Base-by-base conservation (phyloP, 2,888 invertebrate genomes). In the Nineta flava region DNA sequence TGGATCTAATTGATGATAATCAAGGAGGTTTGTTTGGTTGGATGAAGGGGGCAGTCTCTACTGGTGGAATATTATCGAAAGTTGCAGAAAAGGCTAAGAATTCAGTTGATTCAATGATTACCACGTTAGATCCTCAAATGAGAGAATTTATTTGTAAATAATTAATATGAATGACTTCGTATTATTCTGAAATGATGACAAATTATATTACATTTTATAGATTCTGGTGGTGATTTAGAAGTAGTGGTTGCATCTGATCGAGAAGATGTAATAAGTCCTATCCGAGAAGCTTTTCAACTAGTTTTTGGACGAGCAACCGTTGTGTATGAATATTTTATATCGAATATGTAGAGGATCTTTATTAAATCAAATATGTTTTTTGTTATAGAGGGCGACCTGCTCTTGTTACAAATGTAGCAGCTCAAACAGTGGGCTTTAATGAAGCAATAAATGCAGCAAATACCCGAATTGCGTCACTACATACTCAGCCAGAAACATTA, bases 121-220 rank as follows among this genome's bases (percentile, higher is more conserved):
- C 87, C 9, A 88, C 88, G 9, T 68, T 91, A 19, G 90, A 91
- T 65, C 90, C 90, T 13, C 88, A 90, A 64, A 91, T 90, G 90
- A 83, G 81, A 62, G 86, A 88, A 66, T 83, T 85, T 60, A 77
- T 88, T 55, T 77, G 88, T 88, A 72, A 74, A 81, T 76, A 57
- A 31, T 17, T 26, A 19, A 13, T 26, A 19, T 7, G 12, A 48
- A 52, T 51, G 50, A 52, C 35, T 9, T 31, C 1, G 15, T 15
- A 16, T 6, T 26, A 2, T 7, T 35, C 2, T 12, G 21, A 51
- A 32, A 19, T 34, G 34, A 9, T 35, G 2, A 9, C 16, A 16
- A 38, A 46, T 19, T 54, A 9, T 51, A 45, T 56, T 59, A 54
- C 52, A 59, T 59, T 55, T 54, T 71, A 51, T 63, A 87, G 87